Conservation (phyloP, 2,797 vertebrate species). For the Rallus crepitans region DNA sequence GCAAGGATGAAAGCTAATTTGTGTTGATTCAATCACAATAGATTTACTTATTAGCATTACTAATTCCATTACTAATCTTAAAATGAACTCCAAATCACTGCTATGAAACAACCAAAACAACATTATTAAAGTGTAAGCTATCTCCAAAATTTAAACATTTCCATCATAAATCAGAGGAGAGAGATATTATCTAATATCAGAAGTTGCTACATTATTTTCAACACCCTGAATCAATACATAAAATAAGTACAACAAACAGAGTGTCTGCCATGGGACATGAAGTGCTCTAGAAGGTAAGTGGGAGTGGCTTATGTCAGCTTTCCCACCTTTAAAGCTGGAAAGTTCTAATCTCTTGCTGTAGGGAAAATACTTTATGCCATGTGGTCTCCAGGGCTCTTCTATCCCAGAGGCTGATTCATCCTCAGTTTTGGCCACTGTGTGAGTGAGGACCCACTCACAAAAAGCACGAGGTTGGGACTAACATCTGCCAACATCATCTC, state of each 20-base stretch:
- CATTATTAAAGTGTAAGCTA: not conserved
- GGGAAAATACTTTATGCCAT: not conserved
- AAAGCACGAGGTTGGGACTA: not conserved
- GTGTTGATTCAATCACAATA: not conserved
- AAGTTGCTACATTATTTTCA: not conserved
- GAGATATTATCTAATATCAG: not conserved
- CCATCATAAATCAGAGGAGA: not conserved
- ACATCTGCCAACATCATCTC: not conserved
- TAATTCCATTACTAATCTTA: not conserved
- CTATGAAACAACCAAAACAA: not conserved
- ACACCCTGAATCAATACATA: not conserved
- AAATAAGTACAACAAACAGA: not conserved
- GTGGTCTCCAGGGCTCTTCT: not conserved
- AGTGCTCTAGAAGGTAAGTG: fast-evolving
- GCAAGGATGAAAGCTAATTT: not conserved
- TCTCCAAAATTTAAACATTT: not conserved
- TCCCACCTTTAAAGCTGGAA: not conserved
- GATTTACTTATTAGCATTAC: not conserved
- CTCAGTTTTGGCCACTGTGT: not conserved
- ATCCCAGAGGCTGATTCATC: not conserved
- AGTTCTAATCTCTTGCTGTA: not conserved
- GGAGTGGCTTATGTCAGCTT: not conserved
- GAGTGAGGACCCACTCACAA: not conserved
- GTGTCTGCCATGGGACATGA: not conserved
- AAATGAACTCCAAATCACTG: not conserved